Evolutionary conservation across 2,113 vertebrate genomes (phyloP), one percentile per base, ranked within the genome.

Genomic region (Python bivittatus): DNA sequence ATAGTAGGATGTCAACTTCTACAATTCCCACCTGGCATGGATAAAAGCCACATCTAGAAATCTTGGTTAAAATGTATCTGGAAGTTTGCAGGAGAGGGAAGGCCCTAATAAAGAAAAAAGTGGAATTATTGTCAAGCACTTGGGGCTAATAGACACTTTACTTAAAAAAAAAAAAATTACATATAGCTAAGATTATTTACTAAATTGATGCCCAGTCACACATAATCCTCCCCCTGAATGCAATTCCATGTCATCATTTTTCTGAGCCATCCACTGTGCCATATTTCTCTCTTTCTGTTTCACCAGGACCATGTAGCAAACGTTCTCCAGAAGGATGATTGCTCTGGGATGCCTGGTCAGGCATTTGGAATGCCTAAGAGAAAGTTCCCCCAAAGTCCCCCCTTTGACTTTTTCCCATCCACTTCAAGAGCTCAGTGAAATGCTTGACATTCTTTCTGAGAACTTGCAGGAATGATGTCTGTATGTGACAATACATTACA

Each of bases 321-420:
- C 96, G 93, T 60, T 92, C 17, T 89, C 86, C 93, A 90, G 94
- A 97, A 94, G 94, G 96, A 97, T 94, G 94, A 96, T 95, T 86
- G 94, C 95, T 95, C 88, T 94, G 97, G 96, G 97, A 97, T 97
- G 95, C 84, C 96, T 97, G 60, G 44, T 68, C 68, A 93, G 91
- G 95, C 97, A 96, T 97, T 97, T 97, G 95, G 96, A 94, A 97
- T 91, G 87, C 95, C 86, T 93, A 58, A 61, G 86, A 92, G 53
- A 97, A 97, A 96, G 96, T 89, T 92, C 96, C 88, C 95, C 93
- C 93, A 92, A 84, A 94, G 94, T 87, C 88, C 94, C 96, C 96
- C 95, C 95, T 96, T 92, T 88, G 95, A 96, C 97, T 97, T 97
- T 97, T 98, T 97, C 98, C 97, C 97, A 97, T 83, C 94, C 95